phyloP scores from a whole-genome alignment of 1,140 invertebrate genomes.

The Hirudo medicinalis region DNA sequence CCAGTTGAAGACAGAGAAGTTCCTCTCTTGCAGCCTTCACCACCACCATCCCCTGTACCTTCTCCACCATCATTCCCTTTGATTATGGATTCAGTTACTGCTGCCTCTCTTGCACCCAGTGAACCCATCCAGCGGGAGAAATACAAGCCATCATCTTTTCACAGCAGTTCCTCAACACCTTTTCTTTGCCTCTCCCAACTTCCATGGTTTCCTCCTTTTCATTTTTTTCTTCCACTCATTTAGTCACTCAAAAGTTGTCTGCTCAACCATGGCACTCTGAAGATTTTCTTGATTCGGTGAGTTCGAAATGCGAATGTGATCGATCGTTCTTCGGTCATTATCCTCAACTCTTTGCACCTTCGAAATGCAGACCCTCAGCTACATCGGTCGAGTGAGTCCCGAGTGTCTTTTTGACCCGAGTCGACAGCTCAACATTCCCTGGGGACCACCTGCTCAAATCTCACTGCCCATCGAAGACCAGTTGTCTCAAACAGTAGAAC shows the following conservation, averaged over 20 bases:
- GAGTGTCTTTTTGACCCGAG: slow-evolving; percentile 55
- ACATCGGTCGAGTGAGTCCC: slow-evolving; percentile 78
- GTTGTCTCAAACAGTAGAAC: neutral
- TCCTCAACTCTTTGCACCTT: slow-evolving; percentile 5
- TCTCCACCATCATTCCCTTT: too few species aligned
- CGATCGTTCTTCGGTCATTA: slow-evolving; percentile 6
- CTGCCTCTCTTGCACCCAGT: too few species aligned
- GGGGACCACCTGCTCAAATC: slow-evolving; percentile 34
- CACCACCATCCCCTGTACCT: too few species aligned
- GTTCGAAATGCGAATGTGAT: neutral
- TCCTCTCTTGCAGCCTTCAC: too few species aligned
- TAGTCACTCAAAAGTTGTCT: neutral
- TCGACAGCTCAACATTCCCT: slow-evolving; percentile 37
- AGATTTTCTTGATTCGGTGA: slow-evolving; percentile 13
- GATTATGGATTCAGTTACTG: too few species aligned
- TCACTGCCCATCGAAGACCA: slow-evolving; percentile 32
- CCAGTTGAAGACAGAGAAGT: too few species aligned
- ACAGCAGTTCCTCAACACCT: neutral
- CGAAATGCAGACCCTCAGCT: slow-evolving; percentile 59
- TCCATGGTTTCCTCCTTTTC: slow-evolving; percentile 1
- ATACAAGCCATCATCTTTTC: neutral
- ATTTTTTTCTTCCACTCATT: neutral
- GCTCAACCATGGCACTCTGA: neutral
- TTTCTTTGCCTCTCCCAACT: neutral
- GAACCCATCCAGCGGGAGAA: too few species aligned